These are phyloP conservation scores for Drosophila longiperda DNA, from an alignment of 2,888 invertebrate species.

Conservation along the genomic window DNA sequence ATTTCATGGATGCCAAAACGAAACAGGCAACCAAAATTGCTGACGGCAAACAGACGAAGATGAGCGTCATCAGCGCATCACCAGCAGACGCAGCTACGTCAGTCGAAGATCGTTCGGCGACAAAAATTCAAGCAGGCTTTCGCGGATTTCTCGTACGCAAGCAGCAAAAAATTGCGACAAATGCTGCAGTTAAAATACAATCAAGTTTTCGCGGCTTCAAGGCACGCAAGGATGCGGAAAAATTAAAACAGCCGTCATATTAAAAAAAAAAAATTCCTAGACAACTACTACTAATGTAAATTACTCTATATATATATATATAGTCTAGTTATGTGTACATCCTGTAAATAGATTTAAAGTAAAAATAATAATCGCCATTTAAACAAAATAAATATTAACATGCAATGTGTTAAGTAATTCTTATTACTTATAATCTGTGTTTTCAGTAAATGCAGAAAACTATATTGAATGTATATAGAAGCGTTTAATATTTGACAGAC, in stretches of 20 bases:
- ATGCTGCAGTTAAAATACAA: conserved; percentile 85
- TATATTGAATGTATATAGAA: neutral
- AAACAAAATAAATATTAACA: conserved; percentile 58
- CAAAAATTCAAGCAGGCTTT: conserved; percentile 84
- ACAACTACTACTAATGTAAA: conserved; percentile 18
- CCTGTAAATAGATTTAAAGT: conserved; percentile 66
- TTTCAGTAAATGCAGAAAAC: neutral
- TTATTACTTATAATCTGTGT: conserved; percentile 1
- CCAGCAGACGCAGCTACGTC: conserved; percentile 42
- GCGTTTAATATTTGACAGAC: neutral
- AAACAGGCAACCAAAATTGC: conserved; percentile 12
- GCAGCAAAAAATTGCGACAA: conserved; percentile 82
- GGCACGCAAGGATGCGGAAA: conserved; percentile 83
- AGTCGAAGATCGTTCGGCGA: conserved; percentile 82
- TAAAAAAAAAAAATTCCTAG: neutral
- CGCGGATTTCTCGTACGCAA: conserved; percentile 84
- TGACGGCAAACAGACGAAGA: conserved; percentile 25
- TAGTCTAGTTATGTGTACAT: conserved; percentile 44
- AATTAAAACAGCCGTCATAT: conserved; percentile 77
- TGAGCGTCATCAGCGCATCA: neutral
- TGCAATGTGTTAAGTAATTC: conserved; percentile 22
- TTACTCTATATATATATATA: conserved; percentile 15
- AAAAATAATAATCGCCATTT: conserved; percentile 48
- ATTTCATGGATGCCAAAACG: conserved; percentile 50
- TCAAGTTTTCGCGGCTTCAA: conserved; percentile 85